Base-by-base conservation (phyloP, 2,113 vertebrate genomes). In the Beaufortia kweichowensis region DNA sequence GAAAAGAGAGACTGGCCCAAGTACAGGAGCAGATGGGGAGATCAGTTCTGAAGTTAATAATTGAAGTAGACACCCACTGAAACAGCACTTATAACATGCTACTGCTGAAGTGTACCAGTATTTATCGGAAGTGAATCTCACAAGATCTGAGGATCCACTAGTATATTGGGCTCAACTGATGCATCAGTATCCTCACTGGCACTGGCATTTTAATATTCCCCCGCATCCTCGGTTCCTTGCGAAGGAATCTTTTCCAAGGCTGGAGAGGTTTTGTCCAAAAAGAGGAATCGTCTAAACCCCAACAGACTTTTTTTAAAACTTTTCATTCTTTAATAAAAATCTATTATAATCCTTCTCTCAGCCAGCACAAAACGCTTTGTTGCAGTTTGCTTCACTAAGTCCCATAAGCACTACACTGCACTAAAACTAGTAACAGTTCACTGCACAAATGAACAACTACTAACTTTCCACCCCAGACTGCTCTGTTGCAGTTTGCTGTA, bases 1-100 rank as follows among this genome's bases (percentile, higher is more conserved):
- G 29, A 57, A 63, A 63, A 63, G 61, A 63, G 10, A 63, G 17
- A 39, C n/a, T 63, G 61, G 33, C 61, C 11, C 61, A 64, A 64
- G 31, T 64, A 64, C 31, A 64, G 19, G n/a, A 64, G 19, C 61
- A 39, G 61, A 64, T 64, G 61, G 61, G 31, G 2, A 63, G 61
- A 63, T 7, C 61, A 33, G 61, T 63, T 21, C 61, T 33, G 7
- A 63, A 33, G 15, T 4, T 63, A 2, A 35, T 63, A 0, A 63
- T 10, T n/a, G 29, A 63, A 35, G 61, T 35, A 17, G 29, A 63
- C 29, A 35, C 61, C 21, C 7, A 0, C 28, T 63, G 61, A 29
- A 63, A 63, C 33, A 63, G 17, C 17, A 63, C 31, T n/a, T 63
- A 63, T 8, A 63, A 21, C 29, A 63, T 63, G 61, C n/a, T 57